Conservation (phyloP, 1,140 invertebrate species). For the Maniola jurtina region DNA sequence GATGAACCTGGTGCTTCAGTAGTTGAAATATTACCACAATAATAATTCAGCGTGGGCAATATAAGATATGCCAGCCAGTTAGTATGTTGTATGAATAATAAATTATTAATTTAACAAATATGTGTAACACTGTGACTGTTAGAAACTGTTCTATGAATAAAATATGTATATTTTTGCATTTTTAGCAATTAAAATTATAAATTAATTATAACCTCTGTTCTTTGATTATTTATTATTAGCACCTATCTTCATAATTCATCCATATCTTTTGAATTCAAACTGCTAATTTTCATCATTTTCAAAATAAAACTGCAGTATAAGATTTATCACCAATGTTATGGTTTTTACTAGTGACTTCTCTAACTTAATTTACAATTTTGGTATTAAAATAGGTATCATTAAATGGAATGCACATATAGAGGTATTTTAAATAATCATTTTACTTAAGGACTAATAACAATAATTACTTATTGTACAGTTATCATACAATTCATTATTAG, state of each 20-base stretch:
- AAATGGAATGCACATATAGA: conserved; percentile 72
- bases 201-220: background rate
- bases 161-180: conserved; percentile 2
- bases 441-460: conserved; percentile 12
- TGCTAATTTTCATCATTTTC: too few species aligned
- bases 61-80: background rate
- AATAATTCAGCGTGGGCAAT: conserved; percentile 10
- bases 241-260: too few species aligned
- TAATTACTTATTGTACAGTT: conserved; percentile 27
- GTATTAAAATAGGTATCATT: conserved; percentile 58
- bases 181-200: background rate
- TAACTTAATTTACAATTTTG: conserved; percentile 55
- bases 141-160: background rate
- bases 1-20: conserved; percentile 49
- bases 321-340: conserved; percentile 13
- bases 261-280: too few species aligned
- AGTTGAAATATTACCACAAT: conserved; percentile 51
- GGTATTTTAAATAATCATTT: conserved; percentile 57
- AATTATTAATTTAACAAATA: background rate
- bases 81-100: background rate
- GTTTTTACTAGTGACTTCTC: conserved; percentile 60
- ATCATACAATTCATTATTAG: conserved; percentile 21
- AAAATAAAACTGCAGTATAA: conserved; percentile 13
- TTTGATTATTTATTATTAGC: background rate
- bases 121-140: background rate